Percentiles rank a stretch among this genome's conserved stretches.
Conservation (phyloP, 2,113 vertebrate species). For the Cyprinus carpio region DNA sequence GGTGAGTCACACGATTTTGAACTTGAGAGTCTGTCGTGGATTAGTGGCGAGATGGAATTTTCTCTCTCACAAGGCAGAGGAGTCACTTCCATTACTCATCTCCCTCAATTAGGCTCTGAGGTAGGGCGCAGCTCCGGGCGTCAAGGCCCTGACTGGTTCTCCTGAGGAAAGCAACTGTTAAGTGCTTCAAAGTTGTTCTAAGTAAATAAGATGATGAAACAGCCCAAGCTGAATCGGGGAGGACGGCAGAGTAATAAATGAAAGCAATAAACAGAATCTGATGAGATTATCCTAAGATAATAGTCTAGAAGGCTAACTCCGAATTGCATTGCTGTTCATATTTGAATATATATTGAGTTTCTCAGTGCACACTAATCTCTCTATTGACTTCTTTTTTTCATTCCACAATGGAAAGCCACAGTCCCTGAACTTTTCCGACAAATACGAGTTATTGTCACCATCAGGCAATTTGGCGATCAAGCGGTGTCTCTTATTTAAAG, state of each 20-base stretch:
- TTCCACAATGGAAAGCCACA: constrained; percentile 38
- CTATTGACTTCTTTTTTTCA: constrained; percentile 51
- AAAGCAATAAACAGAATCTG: constrained; percentile 57
- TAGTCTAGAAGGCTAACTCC: constrained; percentile 50
- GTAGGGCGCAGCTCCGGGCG: constrained; percentile 19
- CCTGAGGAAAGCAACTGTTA: constrained; percentile 29
- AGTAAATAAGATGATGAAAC: constrained; percentile 51
- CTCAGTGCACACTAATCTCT: constrained; percentile 48
- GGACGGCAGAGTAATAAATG: constrained; percentile 55
- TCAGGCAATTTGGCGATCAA: constrained; percentile 42
- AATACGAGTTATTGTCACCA: constrained; percentile 49
- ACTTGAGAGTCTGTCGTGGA: constrained; percentile 36
- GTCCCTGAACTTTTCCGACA: constrained; percentile 21
- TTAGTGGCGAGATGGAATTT: constrained; percentile 46
- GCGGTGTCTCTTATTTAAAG: constrained; percentile 47
- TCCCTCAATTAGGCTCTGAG: constrained; percentile 41
- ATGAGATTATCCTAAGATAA: constrained; percentile 59
- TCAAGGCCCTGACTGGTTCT: constrained; percentile 24
- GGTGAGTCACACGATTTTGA: constrained; percentile 17
- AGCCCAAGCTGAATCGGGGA: constrained; percentile 19
- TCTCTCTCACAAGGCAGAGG: constrained; percentile 27
- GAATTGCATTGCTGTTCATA: constrained; percentile 52
- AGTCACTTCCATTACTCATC: constrained; percentile 46
- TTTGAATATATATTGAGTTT: constrained; percentile 63
- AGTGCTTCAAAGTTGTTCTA: constrained; percentile 41